Evolutionary conservation across 2,888 invertebrate genomes (phyloP).

Genomic region (Mylabris sibirica): DNA sequence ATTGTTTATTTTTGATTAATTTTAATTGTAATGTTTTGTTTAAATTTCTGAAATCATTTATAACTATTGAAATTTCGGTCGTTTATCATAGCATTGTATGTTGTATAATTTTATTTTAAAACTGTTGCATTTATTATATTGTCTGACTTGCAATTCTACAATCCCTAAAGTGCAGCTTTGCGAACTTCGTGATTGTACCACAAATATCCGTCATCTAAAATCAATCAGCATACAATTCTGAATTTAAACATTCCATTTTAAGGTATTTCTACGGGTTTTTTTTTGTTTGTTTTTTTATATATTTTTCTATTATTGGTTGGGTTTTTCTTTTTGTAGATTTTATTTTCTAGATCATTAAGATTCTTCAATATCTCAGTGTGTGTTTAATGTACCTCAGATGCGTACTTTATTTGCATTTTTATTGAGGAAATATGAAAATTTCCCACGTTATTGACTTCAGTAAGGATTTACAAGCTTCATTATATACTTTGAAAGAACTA

Average conservation of each 20-base stretch:
- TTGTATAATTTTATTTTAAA: not conserved
- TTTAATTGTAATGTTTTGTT: not conserved
- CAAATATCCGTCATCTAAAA: not conserved
- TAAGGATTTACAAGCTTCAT: slow-evolving; percentile 34
- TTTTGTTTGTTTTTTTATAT: not conserved
- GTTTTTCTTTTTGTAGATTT: slow-evolving; percentile 22
- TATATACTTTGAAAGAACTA: slow-evolving; percentile 29
- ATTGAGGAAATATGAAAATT: slow-evolving; percentile 36
- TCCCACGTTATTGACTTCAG: slow-evolving; percentile 32
- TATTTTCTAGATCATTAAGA: slow-evolving; percentile 27
- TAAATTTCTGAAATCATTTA: not conserved
- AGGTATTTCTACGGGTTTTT: not conserved
- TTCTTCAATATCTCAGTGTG: slow-evolving; percentile 35
- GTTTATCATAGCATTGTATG: not conserved
- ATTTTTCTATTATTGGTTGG: not conserved
- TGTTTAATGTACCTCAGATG: slow-evolving; percentile 37
- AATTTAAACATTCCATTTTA: not conserved
- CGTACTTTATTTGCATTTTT: slow-evolving; percentile 37
- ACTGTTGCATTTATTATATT: not conserved
- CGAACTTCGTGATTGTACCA: not conserved
- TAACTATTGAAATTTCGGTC: not conserved
- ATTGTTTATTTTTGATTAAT: too few species aligned
- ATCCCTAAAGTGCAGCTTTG: not conserved
- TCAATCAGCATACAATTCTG: not conserved
- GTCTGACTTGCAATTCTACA: not conserved